Conservation (phyloP, 2,888 invertebrate genomes). For the Chymomyza amoena region DNA sequence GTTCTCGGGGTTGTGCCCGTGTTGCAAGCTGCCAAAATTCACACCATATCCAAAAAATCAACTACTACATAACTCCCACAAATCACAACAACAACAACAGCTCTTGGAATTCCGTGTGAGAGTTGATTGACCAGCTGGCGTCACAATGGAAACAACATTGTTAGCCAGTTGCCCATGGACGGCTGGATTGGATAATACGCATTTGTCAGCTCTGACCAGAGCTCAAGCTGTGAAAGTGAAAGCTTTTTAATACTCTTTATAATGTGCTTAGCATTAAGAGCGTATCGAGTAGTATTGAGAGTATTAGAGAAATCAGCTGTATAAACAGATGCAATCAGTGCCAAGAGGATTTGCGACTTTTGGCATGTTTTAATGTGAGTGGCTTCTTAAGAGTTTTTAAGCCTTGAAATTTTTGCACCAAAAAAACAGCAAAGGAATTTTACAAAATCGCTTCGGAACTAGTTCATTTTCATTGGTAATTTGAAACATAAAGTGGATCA, state of each 20-base stretch:
- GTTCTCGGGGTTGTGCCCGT: background rate
- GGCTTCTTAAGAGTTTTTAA: too few relatives aligned
- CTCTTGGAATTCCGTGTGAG: slow-evolving; percentile 1
- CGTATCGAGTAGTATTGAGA: background rate
- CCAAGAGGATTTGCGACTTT: too few relatives aligned
- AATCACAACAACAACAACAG: background rate
- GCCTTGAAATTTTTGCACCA: too few relatives aligned
- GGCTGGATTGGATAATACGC: background rate
- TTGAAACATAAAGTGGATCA: too few relatives aligned
- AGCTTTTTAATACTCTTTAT: slow-evolving; percentile 25
- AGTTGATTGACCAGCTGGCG: slow-evolving; percentile 39
- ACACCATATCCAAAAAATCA: slow-evolving; percentile 18
- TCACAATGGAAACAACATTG: slow-evolving; percentile 14
- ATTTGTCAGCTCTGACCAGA: background rate
- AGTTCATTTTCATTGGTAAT: too few relatives aligned
- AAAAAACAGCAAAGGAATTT: too few relatives aligned
- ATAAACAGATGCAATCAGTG: too few relatives aligned
- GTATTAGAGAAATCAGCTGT: too few relatives aligned
- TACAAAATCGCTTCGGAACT: too few relatives aligned
- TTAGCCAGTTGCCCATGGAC: background rate
- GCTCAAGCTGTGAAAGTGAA: slow-evolving; percentile 41
- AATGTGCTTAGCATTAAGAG: background rate
- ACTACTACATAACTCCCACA: background rate
- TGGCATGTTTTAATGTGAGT: too few relatives aligned
- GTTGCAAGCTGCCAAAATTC: slow-evolving; percentile 41